Percentiles rank a stretch among this genome's conserved stretches.
Evolutionary conservation across 2,797 vertebrate species (phyloP).

Genomic region (Cottoperca gobio): DNA sequence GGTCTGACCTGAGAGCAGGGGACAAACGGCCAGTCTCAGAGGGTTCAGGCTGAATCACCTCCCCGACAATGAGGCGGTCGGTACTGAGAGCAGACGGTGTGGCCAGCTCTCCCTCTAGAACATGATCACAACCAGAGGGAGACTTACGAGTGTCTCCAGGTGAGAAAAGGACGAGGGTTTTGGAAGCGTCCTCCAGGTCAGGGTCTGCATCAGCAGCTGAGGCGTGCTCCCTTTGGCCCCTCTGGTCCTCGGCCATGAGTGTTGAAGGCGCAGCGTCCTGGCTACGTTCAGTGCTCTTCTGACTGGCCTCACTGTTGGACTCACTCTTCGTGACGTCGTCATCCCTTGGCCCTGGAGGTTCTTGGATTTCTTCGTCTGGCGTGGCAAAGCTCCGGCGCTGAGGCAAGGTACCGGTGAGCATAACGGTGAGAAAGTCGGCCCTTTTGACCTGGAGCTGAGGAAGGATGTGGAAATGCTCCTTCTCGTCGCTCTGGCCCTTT

Average conservation of each 20-base stretch:
- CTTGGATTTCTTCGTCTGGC: conserved; percentile 73
- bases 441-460: conserved; percentile 87
- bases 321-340: conserved; percentile 86
- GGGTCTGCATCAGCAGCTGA: conserved; percentile 92
- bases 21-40: conserved; percentile 89
- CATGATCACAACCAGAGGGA: conserved; percentile 86
- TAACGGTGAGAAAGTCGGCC: conserved; percentile 92
- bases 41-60: conserved; percentile 74
- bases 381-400: conserved; percentile 85
- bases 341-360: conserved; percentile 82
- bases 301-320: conserved; percentile 92
- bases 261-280: conserved; percentile 91
- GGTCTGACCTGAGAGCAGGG: conserved; percentile 90
- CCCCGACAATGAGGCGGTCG: conserved; percentile 85
- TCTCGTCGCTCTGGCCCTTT: conserved; percentile 86
- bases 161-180: conserved; percentile 96
- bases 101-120: conserved; percentile 88
- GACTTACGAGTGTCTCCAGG: conserved; percentile 96
- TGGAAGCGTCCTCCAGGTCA: conserved; percentile 96
- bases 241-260: conserved; percentile 93
- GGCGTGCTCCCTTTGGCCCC: conserved; percentile 86
- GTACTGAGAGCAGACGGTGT: conserved; percentile 86
- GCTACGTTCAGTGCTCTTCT: conserved; percentile 93
- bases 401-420: conserved; percentile 88
- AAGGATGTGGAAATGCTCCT: conserved; percentile 87